Base-by-base conservation (phyloP, 2,797 vertebrate genomes). In the Sparidentex hasta region DNA sequence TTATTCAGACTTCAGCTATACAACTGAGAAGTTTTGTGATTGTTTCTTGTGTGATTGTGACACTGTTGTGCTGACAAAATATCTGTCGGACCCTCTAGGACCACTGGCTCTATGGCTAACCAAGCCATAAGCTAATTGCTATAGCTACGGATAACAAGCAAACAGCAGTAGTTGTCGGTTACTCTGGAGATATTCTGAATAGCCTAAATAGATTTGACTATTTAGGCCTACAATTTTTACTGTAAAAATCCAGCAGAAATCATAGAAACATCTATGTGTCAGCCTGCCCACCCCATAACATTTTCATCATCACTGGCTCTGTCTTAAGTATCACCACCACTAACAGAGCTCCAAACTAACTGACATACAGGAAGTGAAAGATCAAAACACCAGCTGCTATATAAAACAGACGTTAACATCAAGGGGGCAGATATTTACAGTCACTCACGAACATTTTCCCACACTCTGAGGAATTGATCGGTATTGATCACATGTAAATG, bases 401-500 rank as follows among this genome's bases (percentile, higher is more conserved):
- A 64, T 29, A 48, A 44, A 76, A 55, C 47, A 9, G 5, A 62
- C 23, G 51, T 48, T 41, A 50, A 13, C 38, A 68, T 46, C 3
- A 38, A 44, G 23, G 9, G 21, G 20, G 11, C 58, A 74, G 48
- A 44, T 21, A 76, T 52, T 33, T 51, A 7, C 48, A 82, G 27
- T 23, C 62, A 74, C 65, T 75, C 80, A 29, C 61, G 65, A 70
- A 48, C 23, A 71, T 71, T 80, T 93, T 90, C 91, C 86, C 91
- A 90, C 91, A 89, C 84, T 89, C 86, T 2, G 46, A 80, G 57
- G 56, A 52, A 92, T 81, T 76, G 84, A 89, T 74, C 51, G 0
- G 20, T 83, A 91, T 92, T 91, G 90, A 92, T 85, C 52, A 18
- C 65, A 88, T 91, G 87, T 78, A 93, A 92, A 89, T 85, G 23